Conservation (phyloP, 2,797 vertebrate genomes). For the Nyctibius grandis region DNA sequence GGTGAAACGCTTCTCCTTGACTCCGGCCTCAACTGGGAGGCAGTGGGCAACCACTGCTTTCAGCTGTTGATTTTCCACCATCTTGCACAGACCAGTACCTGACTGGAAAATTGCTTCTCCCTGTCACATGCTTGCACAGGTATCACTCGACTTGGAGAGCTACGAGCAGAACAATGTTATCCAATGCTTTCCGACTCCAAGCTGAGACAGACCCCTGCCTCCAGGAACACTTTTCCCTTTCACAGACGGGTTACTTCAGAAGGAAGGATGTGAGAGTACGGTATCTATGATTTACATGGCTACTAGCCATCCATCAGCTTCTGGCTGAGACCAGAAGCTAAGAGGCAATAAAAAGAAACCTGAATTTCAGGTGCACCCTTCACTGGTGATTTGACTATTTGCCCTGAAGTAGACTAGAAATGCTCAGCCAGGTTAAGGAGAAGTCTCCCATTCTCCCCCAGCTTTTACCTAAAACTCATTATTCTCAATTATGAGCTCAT, state of each 20-base stretch:
- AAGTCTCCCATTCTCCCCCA: not conserved
- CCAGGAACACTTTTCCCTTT: not conserved
- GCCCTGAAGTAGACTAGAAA: not conserved
- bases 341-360: not conserved
- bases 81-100: too few relatives aligned
- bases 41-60: not conserved
- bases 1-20: not conserved
- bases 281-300: not conserved
- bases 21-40: not conserved
- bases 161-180: not conserved
- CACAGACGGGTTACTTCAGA: not conserved
- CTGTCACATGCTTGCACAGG: not conserved
- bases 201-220: not conserved
- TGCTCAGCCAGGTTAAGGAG: not conserved
- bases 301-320: not conserved
- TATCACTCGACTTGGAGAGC: not conserved
- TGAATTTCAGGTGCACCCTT: not conserved
- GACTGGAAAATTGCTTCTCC: not conserved
- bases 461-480: not conserved
- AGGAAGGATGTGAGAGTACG: rapidly evolving
- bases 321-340: not conserved
- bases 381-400: not conserved
- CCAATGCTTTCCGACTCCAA: not conserved
- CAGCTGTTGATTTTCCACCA: not conserved
- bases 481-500: not conserved